phyloP scores from a whole-genome alignment of 2,888 invertebrate genomes.

The Sclerodermus sp. region DNA sequence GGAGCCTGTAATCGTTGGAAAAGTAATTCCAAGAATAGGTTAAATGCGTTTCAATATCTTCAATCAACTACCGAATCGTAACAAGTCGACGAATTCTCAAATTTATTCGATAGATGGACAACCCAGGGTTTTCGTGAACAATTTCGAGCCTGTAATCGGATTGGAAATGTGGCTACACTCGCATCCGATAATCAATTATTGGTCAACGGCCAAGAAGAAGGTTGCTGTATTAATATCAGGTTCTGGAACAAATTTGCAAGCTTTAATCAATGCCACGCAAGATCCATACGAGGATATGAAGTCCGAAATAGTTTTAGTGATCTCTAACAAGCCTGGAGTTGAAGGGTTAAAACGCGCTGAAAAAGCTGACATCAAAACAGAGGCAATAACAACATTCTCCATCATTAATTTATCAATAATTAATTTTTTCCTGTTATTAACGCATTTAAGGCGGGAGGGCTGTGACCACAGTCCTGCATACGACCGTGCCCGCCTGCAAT shows the following conservation, averaged over 20 bases:
- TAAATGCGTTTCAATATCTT: neutral
- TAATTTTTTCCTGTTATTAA: neutral
- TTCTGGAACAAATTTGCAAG: slow-evolving; percentile 77
- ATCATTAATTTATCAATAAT: neutral
- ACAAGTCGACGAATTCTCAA: no score
- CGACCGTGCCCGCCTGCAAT: no score
- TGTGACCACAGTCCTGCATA: no score
- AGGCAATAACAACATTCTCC: slow-evolving; percentile 57
- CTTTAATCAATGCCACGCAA: slow-evolving; percentile 79
- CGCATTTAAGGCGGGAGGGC: no score
- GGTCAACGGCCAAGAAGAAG: slow-evolving; percentile 59
- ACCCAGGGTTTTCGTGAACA: slow-evolving; percentile 69
- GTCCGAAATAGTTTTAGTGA: slow-evolving; percentile 82
- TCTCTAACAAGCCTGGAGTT: slow-evolving; percentile 82
- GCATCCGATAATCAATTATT: slow-evolving; percentile 46
- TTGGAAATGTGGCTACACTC: slow-evolving; percentile 63
- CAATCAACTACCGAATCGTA: no score
- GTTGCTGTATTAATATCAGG: slow-evolving; percentile 95
- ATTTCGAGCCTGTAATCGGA: slow-evolving; percentile 69
- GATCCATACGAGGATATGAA: slow-evolving; percentile 69
- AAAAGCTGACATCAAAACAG: slow-evolving; percentile 72
- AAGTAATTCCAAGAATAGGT: slow-evolving; percentile 37
- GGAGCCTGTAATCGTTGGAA: slow-evolving; percentile 56
- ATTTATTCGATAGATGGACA: slow-evolving; percentile 50
- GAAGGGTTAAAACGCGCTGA: slow-evolving; percentile 80